Conservation (phyloP, 92 coral and sea anemone genomes). For the Phenganax marumi region DNA sequence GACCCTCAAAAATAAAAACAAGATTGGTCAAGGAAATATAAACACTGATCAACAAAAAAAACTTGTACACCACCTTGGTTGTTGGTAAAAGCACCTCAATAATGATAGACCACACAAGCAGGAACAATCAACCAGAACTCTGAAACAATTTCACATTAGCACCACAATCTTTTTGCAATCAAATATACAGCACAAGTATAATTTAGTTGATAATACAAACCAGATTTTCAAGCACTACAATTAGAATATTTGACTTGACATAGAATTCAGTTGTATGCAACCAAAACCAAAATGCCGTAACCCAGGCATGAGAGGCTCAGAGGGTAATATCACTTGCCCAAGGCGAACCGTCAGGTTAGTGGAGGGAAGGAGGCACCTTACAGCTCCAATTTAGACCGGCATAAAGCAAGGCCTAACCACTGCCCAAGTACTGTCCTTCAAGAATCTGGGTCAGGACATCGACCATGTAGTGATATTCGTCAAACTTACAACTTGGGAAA, state of each 20-base stretch:
- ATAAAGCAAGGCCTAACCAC: neutral
- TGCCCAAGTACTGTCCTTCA: neutral
- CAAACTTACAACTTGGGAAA: conserved; percentile 1
- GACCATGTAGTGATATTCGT: neutral
- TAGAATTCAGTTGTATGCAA: neutral
- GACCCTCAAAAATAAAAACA: neutral
- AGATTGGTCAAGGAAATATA: neutral
- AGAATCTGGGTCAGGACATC: neutral
- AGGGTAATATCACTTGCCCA: conserved; percentile 8
- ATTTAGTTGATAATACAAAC: no score
- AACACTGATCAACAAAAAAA: neutral
- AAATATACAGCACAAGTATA: no score
- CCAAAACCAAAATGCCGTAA: neutral
- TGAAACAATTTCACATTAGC: neutral
- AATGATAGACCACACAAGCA: neutral
- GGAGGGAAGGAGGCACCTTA: neutral
- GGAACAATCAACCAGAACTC: neutral
- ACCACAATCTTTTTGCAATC: neutral
- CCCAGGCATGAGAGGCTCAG: conserved; percentile 19
- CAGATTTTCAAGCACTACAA: no score
- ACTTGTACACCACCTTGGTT: neutral
- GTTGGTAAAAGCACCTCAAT: neutral
- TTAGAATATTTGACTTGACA: neutral
- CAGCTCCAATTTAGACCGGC: conserved; percentile 1
- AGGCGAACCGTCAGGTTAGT: neutral